Base-by-base conservation (phyloP, 30 jellyfish, hydroid and myxozoan species). In the Turritopsis dohrnii region DNA sequence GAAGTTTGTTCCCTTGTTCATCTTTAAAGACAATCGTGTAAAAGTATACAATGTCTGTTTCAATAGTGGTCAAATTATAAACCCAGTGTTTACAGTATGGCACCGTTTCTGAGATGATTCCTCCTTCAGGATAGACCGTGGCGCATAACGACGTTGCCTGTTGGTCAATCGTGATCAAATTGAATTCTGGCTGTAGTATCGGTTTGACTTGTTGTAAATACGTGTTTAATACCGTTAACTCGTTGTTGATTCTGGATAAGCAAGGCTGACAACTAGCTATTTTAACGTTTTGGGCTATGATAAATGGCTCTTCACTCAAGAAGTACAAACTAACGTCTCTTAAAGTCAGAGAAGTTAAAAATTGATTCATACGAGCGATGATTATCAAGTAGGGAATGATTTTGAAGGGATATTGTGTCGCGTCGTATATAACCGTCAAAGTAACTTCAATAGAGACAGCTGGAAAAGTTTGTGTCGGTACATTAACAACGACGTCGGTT, bases 1-100 rank as follows among this genome's bases (percentile, higher is more conserved):
- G 96, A 79, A 93, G 80, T 0, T 75, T 88, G 27, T 86, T 74
- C 18, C 60, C 83, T 7, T 74, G 9, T 23, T n/a, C 77, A 27
- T 69, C 77, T 23, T 69, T 69, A 0, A 69, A 27, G 17, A n/a
- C 31, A 17, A 69, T 27, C 30, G 77, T 69, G 22, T 7, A 69
- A 8, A n/a, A 27, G 17, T n/a, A 69, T n/a, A 69, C 30, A 69
- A 69, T 17, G 8, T 69, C 30, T n/a, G 77, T 69, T 69, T 69
- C 77, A n/a, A 23, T 23, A 7, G 28, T 27, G 28, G 31, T 69
- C 77, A 69, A 7, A 21, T 69, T 27, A 19, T n/a, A n/a, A 23
- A 69, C 77, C 77, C 77, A 69, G 30, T 69, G 77, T 23, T 19
- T 21, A 69, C 77, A 69, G 0, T 69, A 69, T 27, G 77, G 28